Conservation (phyloP, 2,797 vertebrate genomes). For the Chrysocyon brachyurus region DNA sequence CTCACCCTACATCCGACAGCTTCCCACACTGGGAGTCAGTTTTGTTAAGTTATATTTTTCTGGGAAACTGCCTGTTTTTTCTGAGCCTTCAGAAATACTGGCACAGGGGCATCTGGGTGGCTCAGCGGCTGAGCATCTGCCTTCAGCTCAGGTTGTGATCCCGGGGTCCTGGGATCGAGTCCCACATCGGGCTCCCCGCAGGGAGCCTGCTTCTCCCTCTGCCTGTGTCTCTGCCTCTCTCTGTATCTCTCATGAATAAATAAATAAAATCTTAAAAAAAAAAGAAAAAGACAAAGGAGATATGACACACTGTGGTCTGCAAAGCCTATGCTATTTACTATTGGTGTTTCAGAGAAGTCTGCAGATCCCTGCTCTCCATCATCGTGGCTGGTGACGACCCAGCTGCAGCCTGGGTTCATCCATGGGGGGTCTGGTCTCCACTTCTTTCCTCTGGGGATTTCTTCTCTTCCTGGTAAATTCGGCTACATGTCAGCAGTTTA, state of each 20-base stretch:
- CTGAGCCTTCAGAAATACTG: not conserved
- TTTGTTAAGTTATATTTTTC: conserved; percentile 1
- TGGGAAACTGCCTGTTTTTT: not conserved
- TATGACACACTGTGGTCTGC: not conserved
- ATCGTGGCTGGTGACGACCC: accelerated
- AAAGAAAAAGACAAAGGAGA: not conserved
- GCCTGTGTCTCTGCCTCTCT: too few species aligned
- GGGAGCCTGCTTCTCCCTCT: too few species aligned
- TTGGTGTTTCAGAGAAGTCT: not conserved
- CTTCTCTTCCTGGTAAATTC: conserved; percentile 9
- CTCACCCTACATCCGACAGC: not conserved
- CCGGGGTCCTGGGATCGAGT: too few species aligned
- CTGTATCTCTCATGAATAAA: too few species aligned
- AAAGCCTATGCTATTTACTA: not conserved
- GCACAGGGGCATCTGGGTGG: too few species aligned
- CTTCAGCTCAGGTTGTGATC: too few species aligned
- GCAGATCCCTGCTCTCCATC: not conserved
- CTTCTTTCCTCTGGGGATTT: not conserved
- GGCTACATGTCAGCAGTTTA: not conserved
- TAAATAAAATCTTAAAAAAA: too few species aligned
- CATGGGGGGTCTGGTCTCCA: not conserved
- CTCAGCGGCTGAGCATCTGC: too few species aligned
- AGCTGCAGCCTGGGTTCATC: not conserved
- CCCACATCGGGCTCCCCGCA: too few species aligned
- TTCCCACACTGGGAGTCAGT: not conserved